Conservation (phyloP, 2,797 vertebrate genomes). For the Leptodactylus fallax region DNA sequence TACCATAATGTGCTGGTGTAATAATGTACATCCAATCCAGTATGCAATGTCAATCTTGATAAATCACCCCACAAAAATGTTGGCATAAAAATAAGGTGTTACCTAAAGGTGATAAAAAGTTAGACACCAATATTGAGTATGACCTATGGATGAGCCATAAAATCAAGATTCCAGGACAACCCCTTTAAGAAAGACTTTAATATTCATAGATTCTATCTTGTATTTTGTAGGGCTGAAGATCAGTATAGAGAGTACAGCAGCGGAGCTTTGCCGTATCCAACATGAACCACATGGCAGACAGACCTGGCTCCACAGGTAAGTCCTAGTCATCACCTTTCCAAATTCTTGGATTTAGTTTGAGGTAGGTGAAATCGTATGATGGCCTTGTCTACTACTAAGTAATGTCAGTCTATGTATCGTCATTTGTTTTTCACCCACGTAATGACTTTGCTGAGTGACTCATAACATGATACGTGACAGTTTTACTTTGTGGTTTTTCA, state of each 20-base stretch:
- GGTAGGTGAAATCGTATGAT: not conserved
- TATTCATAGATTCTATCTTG: not conserved
- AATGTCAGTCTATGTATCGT: not conserved
- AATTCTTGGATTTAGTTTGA: not conserved
- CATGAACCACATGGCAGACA: not conserved
- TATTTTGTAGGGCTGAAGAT: not conserved
- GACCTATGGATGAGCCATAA: too few relatives aligned
- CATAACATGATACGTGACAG: not conserved
- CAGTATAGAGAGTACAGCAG: not conserved
- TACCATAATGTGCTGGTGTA: too few relatives aligned
- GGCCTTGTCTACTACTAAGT: not conserved
- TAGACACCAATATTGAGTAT: too few relatives aligned
- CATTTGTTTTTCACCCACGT: slow-evolving; percentile 17
- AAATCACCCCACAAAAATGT: too few relatives aligned
- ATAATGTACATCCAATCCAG: too few relatives aligned
- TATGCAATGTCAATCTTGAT: too few relatives aligned
- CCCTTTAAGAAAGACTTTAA: too few relatives aligned
- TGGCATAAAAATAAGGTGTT: too few relatives aligned
- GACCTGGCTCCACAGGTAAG: too few relatives aligned
- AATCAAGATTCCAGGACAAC: too few relatives aligned
- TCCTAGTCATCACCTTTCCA: too few relatives aligned
- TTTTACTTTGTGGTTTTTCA: slow-evolving; percentile 16
- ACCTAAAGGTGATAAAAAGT: too few relatives aligned
- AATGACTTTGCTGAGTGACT: slow-evolving; percentile 5
- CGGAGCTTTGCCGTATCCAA: not conserved